Percentiles rank a stretch among this genome's conserved stretches.
These are phyloP conservation scores for Phylloscopus trochiloides DNA, from an alignment of 2,113 vertebrate genomes.

Conservation along the genomic window DNA sequence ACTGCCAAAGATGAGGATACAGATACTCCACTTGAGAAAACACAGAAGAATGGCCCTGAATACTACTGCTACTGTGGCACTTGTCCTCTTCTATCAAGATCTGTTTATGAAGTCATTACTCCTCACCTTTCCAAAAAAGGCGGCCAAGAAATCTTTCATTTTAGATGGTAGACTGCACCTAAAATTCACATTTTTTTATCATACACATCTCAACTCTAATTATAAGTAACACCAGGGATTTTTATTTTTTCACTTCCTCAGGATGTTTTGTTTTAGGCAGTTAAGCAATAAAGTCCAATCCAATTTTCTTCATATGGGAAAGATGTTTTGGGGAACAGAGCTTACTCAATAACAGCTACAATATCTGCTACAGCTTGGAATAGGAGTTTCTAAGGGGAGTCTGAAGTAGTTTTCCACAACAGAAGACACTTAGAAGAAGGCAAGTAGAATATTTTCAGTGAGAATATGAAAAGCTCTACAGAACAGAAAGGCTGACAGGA, in stretches of 20 bases:
- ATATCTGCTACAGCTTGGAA: not conserved
- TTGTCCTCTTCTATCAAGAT: not conserved
- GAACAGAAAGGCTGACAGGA: not conserved
- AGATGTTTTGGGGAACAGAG: not conserved
- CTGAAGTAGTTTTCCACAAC: not conserved
- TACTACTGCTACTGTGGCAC: not conserved
- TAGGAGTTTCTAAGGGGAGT: not conserved
- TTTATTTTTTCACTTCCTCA: not conserved
- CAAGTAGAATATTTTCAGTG: not conserved
- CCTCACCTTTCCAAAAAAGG: not conserved
- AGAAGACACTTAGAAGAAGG: not conserved
- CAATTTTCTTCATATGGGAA: not conserved
- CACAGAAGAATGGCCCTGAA: not conserved
- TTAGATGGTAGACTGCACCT: not conserved
- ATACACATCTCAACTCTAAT: not conserved
- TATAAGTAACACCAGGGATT: not conserved
- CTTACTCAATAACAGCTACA: not conserved
- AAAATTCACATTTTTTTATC: not conserved
- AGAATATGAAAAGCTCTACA: constrained; percentile 13
- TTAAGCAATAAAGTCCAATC: not conserved
- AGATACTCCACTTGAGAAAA: not conserved
- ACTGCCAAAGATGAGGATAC: not conserved
- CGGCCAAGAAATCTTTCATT: not conserved
- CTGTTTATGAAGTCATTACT: not conserved
- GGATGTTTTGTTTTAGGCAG: not conserved